A percentile compares a stretch with the other conserved stretches of the same genome.
Evolutionary conservation across 2,888 invertebrate genomes (phyloP).

Genomic region (Orthosia gracilis): DNA sequence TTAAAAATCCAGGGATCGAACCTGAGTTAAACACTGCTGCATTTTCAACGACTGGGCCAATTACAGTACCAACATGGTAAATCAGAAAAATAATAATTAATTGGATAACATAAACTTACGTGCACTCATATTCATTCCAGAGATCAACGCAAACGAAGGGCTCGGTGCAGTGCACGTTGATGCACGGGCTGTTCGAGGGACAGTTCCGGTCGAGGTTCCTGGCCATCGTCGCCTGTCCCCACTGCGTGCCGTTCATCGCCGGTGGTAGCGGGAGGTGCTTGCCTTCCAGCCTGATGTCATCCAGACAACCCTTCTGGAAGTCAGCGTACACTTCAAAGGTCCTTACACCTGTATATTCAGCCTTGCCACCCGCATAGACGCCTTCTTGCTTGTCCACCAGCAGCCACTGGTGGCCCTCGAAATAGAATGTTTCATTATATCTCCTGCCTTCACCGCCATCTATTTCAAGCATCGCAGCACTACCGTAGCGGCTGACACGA

Average conservation of each 20-base stretch:
- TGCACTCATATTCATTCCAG: slow-evolving; percentile 99
- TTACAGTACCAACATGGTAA: too few species aligned
- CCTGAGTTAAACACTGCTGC: slow-evolving; percentile 1
- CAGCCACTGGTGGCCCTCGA: slow-evolving; percentile 97
- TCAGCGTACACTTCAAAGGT: slow-evolving; percentile 98
- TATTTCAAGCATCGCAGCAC: slow-evolving; percentile 97
- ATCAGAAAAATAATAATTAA: slow-evolving; percentile 13
- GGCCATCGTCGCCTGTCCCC: slow-evolving; percentile 99
- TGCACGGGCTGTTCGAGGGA: slow-evolving; percentile 98
- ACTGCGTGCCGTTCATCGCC: slow-evolving; percentile 98
- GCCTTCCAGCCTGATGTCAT: slow-evolving; percentile 96
- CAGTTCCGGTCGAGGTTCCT: slow-evolving; percentile 98
- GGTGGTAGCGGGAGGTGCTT: slow-evolving; percentile 98
- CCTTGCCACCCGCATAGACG: slow-evolving; percentile 98
- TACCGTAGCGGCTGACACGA: slow-evolving; percentile 97
- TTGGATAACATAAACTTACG: slow-evolving; percentile 93
- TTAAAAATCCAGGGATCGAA: slow-evolving; percentile 35
- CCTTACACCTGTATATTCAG: slow-evolving; percentile 98
- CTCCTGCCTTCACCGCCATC: slow-evolving; percentile 98
- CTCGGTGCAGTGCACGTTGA: slow-evolving; percentile 97
- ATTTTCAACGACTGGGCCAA: neutral
- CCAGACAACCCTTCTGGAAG: slow-evolving; percentile 96
- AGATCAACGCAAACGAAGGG: slow-evolving; percentile 98
- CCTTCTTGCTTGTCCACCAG: slow-evolving; percentile 98
- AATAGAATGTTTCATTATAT: slow-evolving; percentile 98